Base-by-base conservation (phyloP, 2,888 invertebrate genomes). In the Eumerus sabulonum region DNA sequence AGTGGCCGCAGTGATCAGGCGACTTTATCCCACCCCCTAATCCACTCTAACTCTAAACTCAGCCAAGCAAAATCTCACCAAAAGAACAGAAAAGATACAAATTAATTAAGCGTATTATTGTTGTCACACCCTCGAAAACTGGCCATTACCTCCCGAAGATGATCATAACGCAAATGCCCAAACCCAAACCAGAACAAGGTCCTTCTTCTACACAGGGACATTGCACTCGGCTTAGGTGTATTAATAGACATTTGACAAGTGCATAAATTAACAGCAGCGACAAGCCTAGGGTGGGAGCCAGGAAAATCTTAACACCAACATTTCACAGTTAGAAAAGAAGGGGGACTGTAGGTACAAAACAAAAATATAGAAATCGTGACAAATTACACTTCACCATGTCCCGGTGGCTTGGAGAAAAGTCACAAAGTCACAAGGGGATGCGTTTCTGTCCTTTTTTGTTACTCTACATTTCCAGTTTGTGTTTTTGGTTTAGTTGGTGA, bases 331-430 rank as follows among this genome's bases (percentile, higher is more conserved):
- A 27, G 2, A 27, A 27, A 4, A 27, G 27, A 27, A 27, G 27
- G 27, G 27, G 27, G 27, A 27, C 27, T 27, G 27, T 7, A 27
- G 27, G 7, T 27, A 27, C 7, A 27, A 27, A 27, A n/a, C n/a
- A n/a, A 27, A 27, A 27, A 27, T 27, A 27, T 27, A 27, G 45
- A 45, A 72, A 67, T 72, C 72, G 77, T 77, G 77, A 77, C 77
- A 72, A 77, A 72, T 77, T 77, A 57, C 72, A 67, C 51, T 77
- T 66, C 44, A 51, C 62, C 42, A 38, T 67, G 57, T 38, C 67
- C 72, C 42, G 44, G 50, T 14, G 44, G 13, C 40, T 66, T 14
- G 57, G 18, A 56, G 40, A 40, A 40, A 27, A 27, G 27, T 40
- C 40, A 40, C 7, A 70, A 45, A 60, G 38, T 36, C 44, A 51